These are phyloP conservation scores for Pampus argenteus DNA, from an alignment of 2,797 vertebrate species.

Conservation along the genomic window DNA sequence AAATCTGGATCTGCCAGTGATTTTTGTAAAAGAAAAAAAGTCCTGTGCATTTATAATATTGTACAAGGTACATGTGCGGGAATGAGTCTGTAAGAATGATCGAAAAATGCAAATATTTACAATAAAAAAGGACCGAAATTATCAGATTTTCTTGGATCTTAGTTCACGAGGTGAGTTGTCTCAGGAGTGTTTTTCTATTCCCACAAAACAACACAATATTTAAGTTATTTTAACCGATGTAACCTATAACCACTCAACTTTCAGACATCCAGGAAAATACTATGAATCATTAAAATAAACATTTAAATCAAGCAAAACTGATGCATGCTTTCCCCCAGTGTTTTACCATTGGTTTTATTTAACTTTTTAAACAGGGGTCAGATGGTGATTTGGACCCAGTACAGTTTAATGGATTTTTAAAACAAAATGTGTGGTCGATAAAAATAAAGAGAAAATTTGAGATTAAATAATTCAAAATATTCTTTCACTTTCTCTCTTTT, in stretches of 20 bases:
- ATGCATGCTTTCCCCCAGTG: not conserved
- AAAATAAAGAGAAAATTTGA: not conserved
- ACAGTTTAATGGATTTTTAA: constrained; percentile 1
- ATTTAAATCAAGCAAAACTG: not conserved
- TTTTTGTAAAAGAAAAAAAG: not conserved
- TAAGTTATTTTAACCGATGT: not conserved
- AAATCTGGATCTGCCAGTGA: constrained; percentile 43
- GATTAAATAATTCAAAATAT: constrained; percentile 3
- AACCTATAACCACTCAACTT: not conserved
- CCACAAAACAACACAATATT: constrained; percentile 29
- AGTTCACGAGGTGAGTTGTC: not conserved
- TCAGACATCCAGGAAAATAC: not conserved
- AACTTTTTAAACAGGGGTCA: constrained; percentile 10
- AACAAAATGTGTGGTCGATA: not conserved
- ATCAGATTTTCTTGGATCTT: constrained; percentile 2
- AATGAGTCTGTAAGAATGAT: constrained; percentile 20
- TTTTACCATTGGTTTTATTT: not conserved
- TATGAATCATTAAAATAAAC: not conserved
- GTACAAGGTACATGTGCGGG: not conserved
- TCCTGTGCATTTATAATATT: constrained; percentile 4
- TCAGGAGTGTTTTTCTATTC: constrained; percentile 5
- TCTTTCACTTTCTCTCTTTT: not conserved
- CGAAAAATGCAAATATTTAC: not conserved
- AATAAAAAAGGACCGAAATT: constrained; percentile 1
- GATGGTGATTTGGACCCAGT: not conserved